Base-by-base conservation (phyloP, 1,140 invertebrate species). In the Bombus polaris region DNA sequence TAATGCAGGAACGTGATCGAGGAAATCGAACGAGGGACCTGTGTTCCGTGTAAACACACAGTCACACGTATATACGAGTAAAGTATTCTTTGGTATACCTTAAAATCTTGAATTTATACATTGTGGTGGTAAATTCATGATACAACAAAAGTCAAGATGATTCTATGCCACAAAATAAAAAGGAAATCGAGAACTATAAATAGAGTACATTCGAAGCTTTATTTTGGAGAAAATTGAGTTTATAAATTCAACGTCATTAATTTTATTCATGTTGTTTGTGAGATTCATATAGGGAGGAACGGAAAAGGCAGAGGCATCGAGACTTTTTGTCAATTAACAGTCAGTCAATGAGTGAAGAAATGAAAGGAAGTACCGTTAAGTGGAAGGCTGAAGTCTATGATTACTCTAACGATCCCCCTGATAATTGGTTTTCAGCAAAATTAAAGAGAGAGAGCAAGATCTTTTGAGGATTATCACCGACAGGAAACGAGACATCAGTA, bases 1-100 rank as follows among this genome's bases (percentile, higher is more conserved):
- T 86, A 86, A 86, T 86, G 84, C 84, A 73, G 35, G n/a, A 82
- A 86, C 79, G 84, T 86, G 79, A 86, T 86, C 84, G 68, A 66
- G 83, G 35, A 78, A 74, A 72, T 75, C 53, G 81, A 85, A 73
- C 68, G 42, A 32, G 77, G 39, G 35, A 47, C 53, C 13, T 5
- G 12, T 42, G 62, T 35, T 57, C 15, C 73, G 10, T 28, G 44
- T 42, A 78, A 84, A 78, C 39, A 44, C 0, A 22, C 39, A 15
- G 39, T 10, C 35, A 25, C 28, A 9, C 39, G 15, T 13, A 8
- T 5, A 28, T 32, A 9, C 15, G 22, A 28, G 0, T 3, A 2
- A 25, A 28, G 25, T 10, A 2, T 71, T 28, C 6, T 25, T n/a
- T 47, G 44, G 59, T n/a, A 10, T 9, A n/a, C 32, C 25, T 32